phyloP scores from a whole-genome alignment of 2,113 vertebrate genomes.

The Ornithorhynchus anatinus region DNA sequence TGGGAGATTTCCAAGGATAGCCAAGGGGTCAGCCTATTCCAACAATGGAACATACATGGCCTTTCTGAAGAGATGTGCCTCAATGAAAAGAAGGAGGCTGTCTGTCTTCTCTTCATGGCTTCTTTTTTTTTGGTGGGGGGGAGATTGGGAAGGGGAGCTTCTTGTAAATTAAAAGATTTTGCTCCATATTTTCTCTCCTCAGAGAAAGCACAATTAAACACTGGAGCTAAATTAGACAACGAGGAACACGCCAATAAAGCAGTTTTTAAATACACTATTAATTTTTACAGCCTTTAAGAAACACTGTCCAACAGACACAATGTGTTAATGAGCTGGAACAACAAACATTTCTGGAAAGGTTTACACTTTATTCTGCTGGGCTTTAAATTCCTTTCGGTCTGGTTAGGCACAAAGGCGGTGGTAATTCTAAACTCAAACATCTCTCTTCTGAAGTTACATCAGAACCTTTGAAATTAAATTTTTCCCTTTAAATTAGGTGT shows the following conservation, averaged over 20 bases:
- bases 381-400: conserved; percentile 62
- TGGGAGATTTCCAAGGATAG: too few relatives aligned
- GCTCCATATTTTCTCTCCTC: conserved; percentile 26
- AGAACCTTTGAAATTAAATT: conserved; percentile 34
- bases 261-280: conserved; percentile 71
- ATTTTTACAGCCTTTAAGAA: conserved; percentile 70
- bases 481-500: conserved; percentile 42
- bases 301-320: conserved; percentile 63
- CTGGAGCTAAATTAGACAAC: conserved; percentile 59
- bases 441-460: conserved; percentile 31
- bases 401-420: conserved; percentile 45
- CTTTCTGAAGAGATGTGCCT: too few relatives aligned
- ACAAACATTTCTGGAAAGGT: conserved; percentile 66
- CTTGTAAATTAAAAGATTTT: conserved; percentile 37
- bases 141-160: conserved; percentile 18
- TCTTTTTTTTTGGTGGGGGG: too few relatives aligned
- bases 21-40: too few relatives aligned
- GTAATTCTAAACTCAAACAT: conserved; percentile 49
- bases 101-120: too few relatives aligned
- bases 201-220: conserved; percentile 59
- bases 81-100: too few relatives aligned
- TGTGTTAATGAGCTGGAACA: conserved; percentile 69
- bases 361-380: conserved; percentile 58
- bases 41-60: too few relatives aligned
- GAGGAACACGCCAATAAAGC: conserved; percentile 66